A percentile compares a stretch with the other conserved stretches of the same genome.
Evolutionary conservation across 1,140 invertebrate species (phyloP).

Genomic region (Dysdera silvatica): DNA sequence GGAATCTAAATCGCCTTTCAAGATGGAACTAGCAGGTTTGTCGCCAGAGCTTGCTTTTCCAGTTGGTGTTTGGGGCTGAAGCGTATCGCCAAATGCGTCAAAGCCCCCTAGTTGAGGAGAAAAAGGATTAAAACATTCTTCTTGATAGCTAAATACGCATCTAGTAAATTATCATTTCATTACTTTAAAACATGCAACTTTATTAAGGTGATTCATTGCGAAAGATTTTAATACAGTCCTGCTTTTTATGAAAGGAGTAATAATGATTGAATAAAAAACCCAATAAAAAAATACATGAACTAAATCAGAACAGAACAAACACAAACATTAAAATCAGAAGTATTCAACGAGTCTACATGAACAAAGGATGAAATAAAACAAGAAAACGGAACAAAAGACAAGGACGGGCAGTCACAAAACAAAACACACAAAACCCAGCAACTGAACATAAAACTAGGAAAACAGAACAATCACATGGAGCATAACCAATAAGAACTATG

Average conservation of each 20-base stretch:
- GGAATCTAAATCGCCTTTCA: conserved; percentile 84
- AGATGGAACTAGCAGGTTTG: conserved; percentile 44
- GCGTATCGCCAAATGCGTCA: conserved; percentile 62
- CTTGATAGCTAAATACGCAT: too few relatives aligned
- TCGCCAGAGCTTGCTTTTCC: conserved; percentile 40
- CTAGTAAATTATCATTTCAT: too few relatives aligned
- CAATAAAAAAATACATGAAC: too few relatives aligned
- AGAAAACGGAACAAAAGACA: not conserved
- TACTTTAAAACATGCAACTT: too few relatives aligned
- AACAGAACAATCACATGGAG: not conserved
- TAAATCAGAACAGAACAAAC: too few relatives aligned
- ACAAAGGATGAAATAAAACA: not conserved
- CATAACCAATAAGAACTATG: not conserved
- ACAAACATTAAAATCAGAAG: too few relatives aligned
- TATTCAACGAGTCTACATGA: too few relatives aligned
- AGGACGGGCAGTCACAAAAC: not conserved
- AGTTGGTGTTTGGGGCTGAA: conserved; percentile 48
- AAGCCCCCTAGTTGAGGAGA: conserved; percentile 56
- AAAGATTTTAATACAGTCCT: too few relatives aligned
- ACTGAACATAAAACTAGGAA: not conserved
- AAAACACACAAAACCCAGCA: not conserved
- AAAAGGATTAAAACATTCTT: too few relatives aligned
- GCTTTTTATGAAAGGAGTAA: too few relatives aligned
- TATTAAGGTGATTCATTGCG: too few relatives aligned
- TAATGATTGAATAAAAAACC: too few relatives aligned